Evolutionary conservation across 1,140 invertebrate genomes (phyloP).

Genomic region (Hormaphis cornu): DNA sequence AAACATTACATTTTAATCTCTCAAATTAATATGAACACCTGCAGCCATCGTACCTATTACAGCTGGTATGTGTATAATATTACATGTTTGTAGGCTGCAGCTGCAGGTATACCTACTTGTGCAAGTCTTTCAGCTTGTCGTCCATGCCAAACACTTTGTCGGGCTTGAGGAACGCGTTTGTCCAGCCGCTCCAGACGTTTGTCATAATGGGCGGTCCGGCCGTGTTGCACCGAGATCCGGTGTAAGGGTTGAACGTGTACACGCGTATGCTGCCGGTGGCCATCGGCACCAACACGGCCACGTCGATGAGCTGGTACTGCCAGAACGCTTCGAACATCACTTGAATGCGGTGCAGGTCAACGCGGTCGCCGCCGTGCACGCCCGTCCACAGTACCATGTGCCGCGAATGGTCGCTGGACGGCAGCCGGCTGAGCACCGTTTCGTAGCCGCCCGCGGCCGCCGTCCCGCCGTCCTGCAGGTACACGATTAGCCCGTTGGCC

Average conservation of each 20-base stretch:
- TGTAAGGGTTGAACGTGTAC: slow-evolving; percentile 37
- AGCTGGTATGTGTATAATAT: too few relatives aligned
- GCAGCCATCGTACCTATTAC: too few relatives aligned
- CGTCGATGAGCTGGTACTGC: slow-evolving; percentile 37
- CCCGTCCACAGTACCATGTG: slow-evolving; percentile 12
- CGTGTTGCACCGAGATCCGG: slow-evolving; percentile 34
- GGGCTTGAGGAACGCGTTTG: slow-evolving; percentile 28
- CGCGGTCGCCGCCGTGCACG: not conserved
- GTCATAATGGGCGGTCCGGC: slow-evolving; percentile 36
- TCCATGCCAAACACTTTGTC: slow-evolving; percentile 34
- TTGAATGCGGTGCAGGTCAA: slow-evolving; percentile 34
- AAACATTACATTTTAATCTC: too few relatives aligned
- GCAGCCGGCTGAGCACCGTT: not conserved
- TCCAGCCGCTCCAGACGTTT: slow-evolving; percentile 35
- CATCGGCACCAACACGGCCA: slow-evolving; percentile 35
- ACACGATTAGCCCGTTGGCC: slow-evolving; percentile 3
- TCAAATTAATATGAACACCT: too few relatives aligned
- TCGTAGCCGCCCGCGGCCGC: not conserved
- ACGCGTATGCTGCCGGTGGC: slow-evolving; percentile 32
- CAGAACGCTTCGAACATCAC: slow-evolving; percentile 41
- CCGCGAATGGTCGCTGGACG: slow-evolving; percentile 13
- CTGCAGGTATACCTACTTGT: slow-evolving; percentile 15
- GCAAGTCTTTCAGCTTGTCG: slow-evolving; percentile 34
- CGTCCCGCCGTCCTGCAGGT: not conserved
- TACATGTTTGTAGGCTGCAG: too few relatives aligned